A percentile compares a stretch with the other conserved stretches of the same genome.
These are phyloP conservation scores for Noctua comes DNA, from an alignment of 2,888 invertebrate genomes.

Conservation along the genomic window DNA sequence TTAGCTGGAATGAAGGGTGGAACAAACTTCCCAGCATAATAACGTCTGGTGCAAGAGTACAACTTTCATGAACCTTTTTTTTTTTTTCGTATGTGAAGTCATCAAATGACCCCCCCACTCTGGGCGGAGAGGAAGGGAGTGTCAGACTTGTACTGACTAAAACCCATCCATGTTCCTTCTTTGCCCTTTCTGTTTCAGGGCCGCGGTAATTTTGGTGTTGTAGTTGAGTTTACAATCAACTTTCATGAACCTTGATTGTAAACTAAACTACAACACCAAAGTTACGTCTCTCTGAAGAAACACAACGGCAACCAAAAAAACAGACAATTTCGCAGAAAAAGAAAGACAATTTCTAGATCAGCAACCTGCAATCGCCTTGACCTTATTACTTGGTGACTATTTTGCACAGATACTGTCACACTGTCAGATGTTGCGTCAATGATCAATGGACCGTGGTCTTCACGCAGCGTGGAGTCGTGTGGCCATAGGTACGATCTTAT, in stretches of 20 bases:
- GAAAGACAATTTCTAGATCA: slow-evolving; percentile 47
- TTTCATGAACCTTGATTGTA: neutral
- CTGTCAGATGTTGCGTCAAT: slow-evolving; percentile 53
- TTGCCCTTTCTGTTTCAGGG: no score
- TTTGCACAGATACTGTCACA: slow-evolving; percentile 39
- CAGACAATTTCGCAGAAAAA: slow-evolving; percentile 14
- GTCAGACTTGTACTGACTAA: no score
- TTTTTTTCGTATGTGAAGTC: no score
- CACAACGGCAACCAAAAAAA: slow-evolving; percentile 12
- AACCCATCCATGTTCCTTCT: no score
- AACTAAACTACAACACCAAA: neutral
- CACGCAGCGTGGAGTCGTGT: slow-evolving; percentile 43
- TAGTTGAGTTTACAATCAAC: no score
- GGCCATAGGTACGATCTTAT: slow-evolving; percentile 24
- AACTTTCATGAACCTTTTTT: neutral
- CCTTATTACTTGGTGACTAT: slow-evolving; percentile 43
- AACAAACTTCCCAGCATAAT: neutral
- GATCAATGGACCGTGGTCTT: slow-evolving; percentile 60
- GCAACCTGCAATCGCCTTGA: slow-evolving; percentile 52
- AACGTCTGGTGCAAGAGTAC: neutral
- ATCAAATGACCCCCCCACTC: no score
- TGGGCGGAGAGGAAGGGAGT: no score
- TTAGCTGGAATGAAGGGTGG: neutral
- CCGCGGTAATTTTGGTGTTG: no score
- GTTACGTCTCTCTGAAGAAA: slow-evolving; percentile 1